phyloP scores from a whole-genome alignment of 2,113 vertebrate genomes.

The Eonycteris spelaea region DNA sequence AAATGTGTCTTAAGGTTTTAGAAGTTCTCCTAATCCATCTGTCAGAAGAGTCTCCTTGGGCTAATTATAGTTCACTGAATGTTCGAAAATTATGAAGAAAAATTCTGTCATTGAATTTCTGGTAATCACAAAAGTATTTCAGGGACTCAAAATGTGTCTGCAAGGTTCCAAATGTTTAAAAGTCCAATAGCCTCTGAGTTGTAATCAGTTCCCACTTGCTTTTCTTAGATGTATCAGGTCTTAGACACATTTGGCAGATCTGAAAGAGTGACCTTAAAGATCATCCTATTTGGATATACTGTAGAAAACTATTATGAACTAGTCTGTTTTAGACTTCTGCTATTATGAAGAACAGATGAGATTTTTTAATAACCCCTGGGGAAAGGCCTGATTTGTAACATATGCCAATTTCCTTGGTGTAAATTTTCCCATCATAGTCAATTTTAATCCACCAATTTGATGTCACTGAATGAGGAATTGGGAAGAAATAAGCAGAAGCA shows the following conservation, averaged over 20 bases:
- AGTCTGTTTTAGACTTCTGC: background rate
- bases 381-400: background rate
- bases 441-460: background rate
- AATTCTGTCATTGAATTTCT: conserved; percentile 37
- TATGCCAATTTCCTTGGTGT: conserved; percentile 1
- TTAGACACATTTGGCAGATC: background rate
- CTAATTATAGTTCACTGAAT: background rate
- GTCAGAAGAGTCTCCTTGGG: background rate
- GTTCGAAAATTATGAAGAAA: conserved; percentile 32
- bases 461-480: background rate
- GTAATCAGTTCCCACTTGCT: background rate
- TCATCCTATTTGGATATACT: background rate
- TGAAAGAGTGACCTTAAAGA: background rate
- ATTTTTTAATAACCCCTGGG: conserved; percentile 7
- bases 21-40: background rate
- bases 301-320: background rate
- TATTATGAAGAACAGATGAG: background rate
- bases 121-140: conserved; percentile 17
- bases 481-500: background rate
- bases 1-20: background rate
- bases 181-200: background rate
- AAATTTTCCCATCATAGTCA: background rate
- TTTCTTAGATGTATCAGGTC: background rate
- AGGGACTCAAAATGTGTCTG: conserved; percentile 20
- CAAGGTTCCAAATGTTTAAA: background rate